Evolutionary conservation across 1,140 invertebrate species (phyloP).

Genomic region (Drosophila sp.): DNA sequence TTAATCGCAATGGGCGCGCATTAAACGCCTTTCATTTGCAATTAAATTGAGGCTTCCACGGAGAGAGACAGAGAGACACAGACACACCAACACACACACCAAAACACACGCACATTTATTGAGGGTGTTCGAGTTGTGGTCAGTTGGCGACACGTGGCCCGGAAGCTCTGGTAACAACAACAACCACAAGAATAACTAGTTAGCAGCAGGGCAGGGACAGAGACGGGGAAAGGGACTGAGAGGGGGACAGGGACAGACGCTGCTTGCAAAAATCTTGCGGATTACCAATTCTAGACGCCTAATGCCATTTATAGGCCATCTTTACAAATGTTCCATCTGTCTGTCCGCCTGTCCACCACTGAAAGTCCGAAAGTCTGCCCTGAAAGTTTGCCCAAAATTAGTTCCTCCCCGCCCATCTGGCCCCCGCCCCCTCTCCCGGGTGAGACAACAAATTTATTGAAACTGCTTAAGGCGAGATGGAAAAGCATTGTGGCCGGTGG

Average conservation of each 20-base stretch:
- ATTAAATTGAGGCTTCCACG: conserved; percentile 59
- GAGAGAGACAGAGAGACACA: conserved; percentile 24
- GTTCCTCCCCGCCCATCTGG: conserved; percentile 46
- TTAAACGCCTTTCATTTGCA: conserved; percentile 80
- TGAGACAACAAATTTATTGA: conserved; percentile 64
- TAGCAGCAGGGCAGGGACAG: conserved; percentile 29
- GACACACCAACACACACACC: conserved; percentile 16
- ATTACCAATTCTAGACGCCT: conserved; percentile 82
- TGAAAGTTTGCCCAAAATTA: conserved; percentile 55
- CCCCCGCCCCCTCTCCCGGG: conserved; percentile 14
- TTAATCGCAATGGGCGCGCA: conserved; percentile 66
- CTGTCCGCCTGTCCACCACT: conserved; percentile 18
- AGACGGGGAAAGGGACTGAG: not conserved
- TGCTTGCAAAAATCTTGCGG: conserved; percentile 75
- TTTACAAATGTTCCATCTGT: conserved; percentile 77
- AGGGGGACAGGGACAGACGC: conserved; percentile 20
- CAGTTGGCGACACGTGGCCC: conserved; percentile 68
- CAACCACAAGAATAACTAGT: conserved; percentile 16
- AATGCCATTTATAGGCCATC: conserved; percentile 80
- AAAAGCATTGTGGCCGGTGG: not conserved
- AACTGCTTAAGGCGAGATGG: conserved; percentile 51
- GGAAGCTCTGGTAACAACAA: conserved; percentile 40
- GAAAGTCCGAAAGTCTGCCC: conserved; percentile 7
- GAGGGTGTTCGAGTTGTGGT: conserved; percentile 56
- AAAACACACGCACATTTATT: conserved; percentile 12